A percentile compares a stretch with the other conserved stretches of the same genome.
Conservation (phyloP, 2,797 vertebrate species). For the Diplodus sargus region DNA sequence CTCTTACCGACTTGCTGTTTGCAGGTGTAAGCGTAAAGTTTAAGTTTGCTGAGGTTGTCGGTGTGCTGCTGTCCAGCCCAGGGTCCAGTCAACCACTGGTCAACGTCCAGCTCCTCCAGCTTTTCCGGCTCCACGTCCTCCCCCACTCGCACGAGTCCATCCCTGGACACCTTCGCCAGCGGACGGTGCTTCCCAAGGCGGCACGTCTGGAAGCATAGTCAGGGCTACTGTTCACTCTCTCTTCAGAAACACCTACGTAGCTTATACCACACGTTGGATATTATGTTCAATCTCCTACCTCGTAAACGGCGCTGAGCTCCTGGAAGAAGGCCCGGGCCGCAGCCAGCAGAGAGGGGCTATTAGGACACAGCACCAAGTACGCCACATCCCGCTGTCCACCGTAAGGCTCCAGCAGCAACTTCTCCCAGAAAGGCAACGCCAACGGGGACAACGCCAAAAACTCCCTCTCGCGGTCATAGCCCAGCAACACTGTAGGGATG, state of each 20-base stretch:
- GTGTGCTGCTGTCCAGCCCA: constrained; percentile 92
- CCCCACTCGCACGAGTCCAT: constrained; percentile 93
- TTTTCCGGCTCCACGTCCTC: constrained; percentile 85
- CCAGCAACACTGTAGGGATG: constrained; percentile 94
- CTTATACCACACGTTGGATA: background rate
- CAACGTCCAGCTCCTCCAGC: constrained; percentile 89
- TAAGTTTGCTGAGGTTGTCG: constrained; percentile 95
- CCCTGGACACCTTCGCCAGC: constrained; percentile 93
- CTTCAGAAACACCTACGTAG: background rate
- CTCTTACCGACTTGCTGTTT: constrained; percentile 92
- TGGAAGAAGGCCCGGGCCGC: constrained; percentile 95
- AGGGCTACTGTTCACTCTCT: background rate
- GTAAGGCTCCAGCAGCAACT: constrained; percentile 94
- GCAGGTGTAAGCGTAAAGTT: constrained; percentile 94
- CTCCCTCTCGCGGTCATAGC: constrained; percentile 92
- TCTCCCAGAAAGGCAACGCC: constrained; percentile 98
- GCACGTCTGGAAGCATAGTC: constrained; percentile 87
- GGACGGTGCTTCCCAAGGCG: constrained; percentile 97
- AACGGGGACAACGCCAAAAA: constrained; percentile 96
- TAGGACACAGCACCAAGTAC: constrained; percentile 96
- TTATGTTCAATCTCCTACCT: constrained; percentile 82
- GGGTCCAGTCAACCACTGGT: constrained; percentile 91
- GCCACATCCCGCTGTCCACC: constrained; percentile 95
- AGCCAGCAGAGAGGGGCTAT: constrained; percentile 92
- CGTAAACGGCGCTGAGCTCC: constrained; percentile 97